Evolutionary conservation across 2,113 vertebrate genomes (phyloP), one percentile per base, ranked within the genome.

Genomic region (Sclerurus mexicanus): DNA sequence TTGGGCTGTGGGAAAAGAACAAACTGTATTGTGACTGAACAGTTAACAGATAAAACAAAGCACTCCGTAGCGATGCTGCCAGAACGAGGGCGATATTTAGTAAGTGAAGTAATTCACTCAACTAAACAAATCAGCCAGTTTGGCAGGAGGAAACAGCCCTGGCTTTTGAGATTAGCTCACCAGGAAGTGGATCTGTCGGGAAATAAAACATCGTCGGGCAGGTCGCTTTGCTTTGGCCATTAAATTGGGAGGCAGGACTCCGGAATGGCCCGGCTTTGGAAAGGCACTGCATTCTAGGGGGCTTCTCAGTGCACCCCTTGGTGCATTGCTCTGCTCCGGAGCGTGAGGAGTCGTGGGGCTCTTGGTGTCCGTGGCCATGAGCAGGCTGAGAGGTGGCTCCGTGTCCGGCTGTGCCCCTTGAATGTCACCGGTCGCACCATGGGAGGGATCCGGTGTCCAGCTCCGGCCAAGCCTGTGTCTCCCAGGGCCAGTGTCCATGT

Each of bases 351-450:
- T 42, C 10, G 1, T 2, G 22, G 63, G 7, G 12, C 46, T 2
- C 4, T 2, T 11, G 7, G 33, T 12, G 2, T 18, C 8, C 1
- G 1, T 10, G 0, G 13, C 40, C 9, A 21, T 13, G 17, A 12
- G 10, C 0, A 15, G 3, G 8, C 12, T 1, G 4, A 42, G 63
- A 2, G 1, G 27, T 2, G n/a, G 13, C 47, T 40, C 46, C n/a
- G 6, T 23, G 0, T 1, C 59, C 2, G 6, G 31, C 68, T 6
- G 31, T 10, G 72, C 50, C 30, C n/a, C 9, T 17, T 1, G 37
- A 4, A 13, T 30, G 64, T 35, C 64, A 12, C 0, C 3, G 49
- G 19, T 10, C 18, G 2, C 11, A 4, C 56, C 4, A 0, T 0
- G 11, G n/a, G 19, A 68, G 27, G 46, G 62, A 18, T 1, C 19